These are phyloP conservation scores for Penaeus japonicus DNA, from an alignment of 1,140 invertebrate genomes.

Conservation along the genomic window DNA sequence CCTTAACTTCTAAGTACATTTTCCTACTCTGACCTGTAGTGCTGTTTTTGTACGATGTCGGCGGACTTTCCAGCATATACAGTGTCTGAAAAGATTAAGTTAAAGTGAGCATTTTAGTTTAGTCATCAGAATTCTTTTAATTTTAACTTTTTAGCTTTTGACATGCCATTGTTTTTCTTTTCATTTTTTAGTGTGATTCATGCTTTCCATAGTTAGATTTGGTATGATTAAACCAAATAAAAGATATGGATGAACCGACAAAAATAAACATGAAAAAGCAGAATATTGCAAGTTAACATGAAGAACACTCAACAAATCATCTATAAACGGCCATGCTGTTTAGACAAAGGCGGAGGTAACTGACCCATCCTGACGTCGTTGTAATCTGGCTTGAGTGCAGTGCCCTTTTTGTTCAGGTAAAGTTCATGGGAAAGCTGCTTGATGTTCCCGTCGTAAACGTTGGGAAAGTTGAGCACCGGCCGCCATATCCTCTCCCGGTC, in stretches of 20 bases:
- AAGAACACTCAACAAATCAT: neutral
- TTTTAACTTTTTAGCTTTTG: no score
- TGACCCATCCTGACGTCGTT: slow-evolving; percentile 55
- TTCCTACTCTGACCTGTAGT: slow-evolving; percentile 21
- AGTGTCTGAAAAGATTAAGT: slow-evolving; percentile 15
- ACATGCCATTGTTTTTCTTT: no score
- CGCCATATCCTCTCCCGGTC: slow-evolving; percentile 38
- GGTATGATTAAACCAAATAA: no score
- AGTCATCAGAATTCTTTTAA: no score
- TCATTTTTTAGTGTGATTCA: no score
- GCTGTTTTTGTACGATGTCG: slow-evolving; percentile 28
- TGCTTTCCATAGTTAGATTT: no score
- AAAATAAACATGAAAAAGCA: neutral
- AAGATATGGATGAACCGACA: neutral
- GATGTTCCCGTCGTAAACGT: slow-evolving; percentile 54
- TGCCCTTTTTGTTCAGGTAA: slow-evolving; percentile 21
- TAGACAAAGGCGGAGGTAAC: neutral
- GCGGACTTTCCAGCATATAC: slow-evolving; percentile 34
- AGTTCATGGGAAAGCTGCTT: slow-evolving; percentile 30
- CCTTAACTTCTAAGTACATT: no score
- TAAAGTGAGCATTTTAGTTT: neutral
- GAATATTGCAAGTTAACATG: no score
- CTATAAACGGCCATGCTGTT: neutral
- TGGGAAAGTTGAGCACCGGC: slow-evolving; percentile 37
- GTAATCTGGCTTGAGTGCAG: slow-evolving; percentile 29